Evolutionary conservation across 23 tunicate species (phyloP).

Genomic region (Ascidia mentula): DNA sequence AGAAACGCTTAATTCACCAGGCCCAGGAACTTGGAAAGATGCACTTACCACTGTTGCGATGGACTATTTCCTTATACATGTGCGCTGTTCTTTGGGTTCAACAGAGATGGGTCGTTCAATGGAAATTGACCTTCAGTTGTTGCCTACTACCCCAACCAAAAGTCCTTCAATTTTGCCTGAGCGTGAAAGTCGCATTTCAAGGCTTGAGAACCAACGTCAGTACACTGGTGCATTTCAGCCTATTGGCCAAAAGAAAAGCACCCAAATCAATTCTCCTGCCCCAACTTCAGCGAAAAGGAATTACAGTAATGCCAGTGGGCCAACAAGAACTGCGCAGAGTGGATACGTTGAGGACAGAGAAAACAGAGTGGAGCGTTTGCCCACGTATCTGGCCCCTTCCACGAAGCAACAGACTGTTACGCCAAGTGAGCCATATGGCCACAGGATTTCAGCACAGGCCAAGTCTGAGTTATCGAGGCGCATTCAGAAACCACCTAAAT

Average conservation of each 20-base stretch:
- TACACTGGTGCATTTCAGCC: neutral
- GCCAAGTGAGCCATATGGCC: neutral
- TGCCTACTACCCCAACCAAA: neutral
- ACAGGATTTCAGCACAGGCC: neutral
- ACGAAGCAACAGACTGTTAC: neutral
- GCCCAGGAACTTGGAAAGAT: slow-evolving; percentile 26
- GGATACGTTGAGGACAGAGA: neutral
- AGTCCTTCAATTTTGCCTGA: neutral
- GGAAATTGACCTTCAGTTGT: neutral
- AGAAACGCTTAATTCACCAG: slow-evolving; percentile 14
- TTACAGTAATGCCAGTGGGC: neutral
- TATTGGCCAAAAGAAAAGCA: neutral
- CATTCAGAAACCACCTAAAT: neutral
- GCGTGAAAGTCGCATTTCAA: neutral
- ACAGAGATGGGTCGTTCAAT: slow-evolving; percentile 26
- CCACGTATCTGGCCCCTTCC: neutral
- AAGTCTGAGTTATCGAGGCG: neutral
- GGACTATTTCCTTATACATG: slow-evolving; percentile 63
- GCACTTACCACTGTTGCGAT: slow-evolving; percentile 29
- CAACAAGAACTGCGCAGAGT: neutral
- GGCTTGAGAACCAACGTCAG: neutral
- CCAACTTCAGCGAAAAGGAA: neutral
- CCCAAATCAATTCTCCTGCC: neutral
- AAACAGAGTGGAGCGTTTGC: neutral
- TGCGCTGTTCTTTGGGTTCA: slow-evolving; percentile 31